Conservation (phyloP, 2,113 vertebrate genomes). For the Phrynosoma blainvillii region DNA sequence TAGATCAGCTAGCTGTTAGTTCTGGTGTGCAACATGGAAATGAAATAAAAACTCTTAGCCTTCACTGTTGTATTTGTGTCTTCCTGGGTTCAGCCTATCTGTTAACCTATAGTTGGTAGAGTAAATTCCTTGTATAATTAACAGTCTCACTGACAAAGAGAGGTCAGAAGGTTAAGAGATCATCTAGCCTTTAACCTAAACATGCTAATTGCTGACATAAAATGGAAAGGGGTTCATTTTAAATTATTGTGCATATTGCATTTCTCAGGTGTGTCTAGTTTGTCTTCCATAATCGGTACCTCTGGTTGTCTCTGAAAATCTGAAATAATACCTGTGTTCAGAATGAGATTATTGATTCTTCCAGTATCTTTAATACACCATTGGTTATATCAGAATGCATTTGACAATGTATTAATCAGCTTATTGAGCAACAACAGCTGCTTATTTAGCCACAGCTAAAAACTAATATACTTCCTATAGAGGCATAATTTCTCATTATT, state of each 20-base stretch:
- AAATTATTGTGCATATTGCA: not conserved
- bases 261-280: not conserved
- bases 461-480: conserved; percentile 44
- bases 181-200: conserved; percentile 38
- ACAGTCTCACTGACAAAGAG: conserved; percentile 32
- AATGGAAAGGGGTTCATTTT: conserved; percentile 20
- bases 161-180: conserved; percentile 37
- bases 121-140: conserved; percentile 53
- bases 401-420: conserved; percentile 11
- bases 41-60: conserved; percentile 48
- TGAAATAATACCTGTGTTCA: conserved; percentile 15
- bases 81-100: conserved; percentile 38
- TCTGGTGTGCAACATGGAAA: conserved; percentile 51
- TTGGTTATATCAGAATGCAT: not conserved
- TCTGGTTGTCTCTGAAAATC: conserved; percentile 9
- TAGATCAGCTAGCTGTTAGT: conserved; percentile 57
- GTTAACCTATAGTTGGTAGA: conserved; percentile 33
- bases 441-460: conserved; percentile 23
- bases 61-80: conserved; percentile 42
- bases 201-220: conserved; percentile 42
- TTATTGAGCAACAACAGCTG: not conserved
- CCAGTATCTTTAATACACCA: not conserved
- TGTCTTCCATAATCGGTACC: conserved; percentile 8
- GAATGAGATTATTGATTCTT: conserved; percentile 25
- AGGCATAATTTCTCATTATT: conserved; percentile 28